Base-by-base conservation (phyloP, 1,140 invertebrate genomes). In the Drosophila novamexicana region DNA sequence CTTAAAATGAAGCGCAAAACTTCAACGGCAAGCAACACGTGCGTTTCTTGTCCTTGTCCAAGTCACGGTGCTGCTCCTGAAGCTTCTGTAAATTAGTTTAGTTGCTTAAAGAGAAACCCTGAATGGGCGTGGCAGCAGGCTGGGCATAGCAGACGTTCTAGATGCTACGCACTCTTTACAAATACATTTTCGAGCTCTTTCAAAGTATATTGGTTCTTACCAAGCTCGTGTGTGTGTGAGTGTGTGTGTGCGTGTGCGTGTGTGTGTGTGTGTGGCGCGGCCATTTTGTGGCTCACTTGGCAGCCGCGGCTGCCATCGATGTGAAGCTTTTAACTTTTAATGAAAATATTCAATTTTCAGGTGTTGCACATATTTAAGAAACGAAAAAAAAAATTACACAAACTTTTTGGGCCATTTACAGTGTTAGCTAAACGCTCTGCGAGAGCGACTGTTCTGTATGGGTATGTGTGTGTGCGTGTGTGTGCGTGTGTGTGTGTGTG, bases 281-380 rank as follows among this genome's bases (percentile, higher is more conserved):
- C 39, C 58, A 53, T 73, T 59, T 59, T 73, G 70, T 36, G 49
- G 70, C 63, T 61, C 63, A 67, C 36, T 74, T 69, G 44, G 52
- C 78, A 80, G 74, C 61, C 59, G 61, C 14, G 37, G 44, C 63
- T 57, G 68, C 64, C 59, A 44, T 66, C 37, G 74, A 66, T 58
- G 59, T 59, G 29, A 79, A 79, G 81, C 83, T 85, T 86, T 75
- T 62, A 81, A 86, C 82, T 89, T 88, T 89, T 89, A 88, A 89
- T 89, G 79, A 88, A 89, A 80, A 89, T 88, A 88, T 88, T 88
- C 84, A 89, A 88, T 89, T 89, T 83, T 89, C 84, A 88, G 84
- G 77, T 88, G 83, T 88, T 89, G 76, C 77, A 83, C 78, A 88
- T 86, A 86, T 86, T 86, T 77, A 88, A 79, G 64, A 88, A 56